A percentile compares a stretch with the other conserved stretches of the same genome.
Evolutionary conservation across 1,140 invertebrate genomes (phyloP).

Genomic region (Plutomurus gul): DNA sequence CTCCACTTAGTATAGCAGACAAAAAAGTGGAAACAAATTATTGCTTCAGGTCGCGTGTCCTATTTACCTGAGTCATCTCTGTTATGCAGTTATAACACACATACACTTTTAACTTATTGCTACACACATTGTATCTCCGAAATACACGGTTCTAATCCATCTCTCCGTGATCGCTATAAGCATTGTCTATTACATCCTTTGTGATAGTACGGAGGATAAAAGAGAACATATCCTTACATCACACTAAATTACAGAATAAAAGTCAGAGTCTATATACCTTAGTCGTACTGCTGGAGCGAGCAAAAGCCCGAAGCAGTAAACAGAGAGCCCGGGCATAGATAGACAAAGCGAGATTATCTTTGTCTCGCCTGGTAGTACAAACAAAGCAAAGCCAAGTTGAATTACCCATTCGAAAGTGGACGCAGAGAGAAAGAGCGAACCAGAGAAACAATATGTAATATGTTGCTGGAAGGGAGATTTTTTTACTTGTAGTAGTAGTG

Average conservation of each 20-base stretch:
- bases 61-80: constrained; percentile 27
- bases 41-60: constrained; percentile 6
- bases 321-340: not conserved
- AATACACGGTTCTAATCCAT: too few species aligned
- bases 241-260: too few species aligned
- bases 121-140: not conserved
- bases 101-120: not conserved
- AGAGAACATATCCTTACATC: too few species aligned
- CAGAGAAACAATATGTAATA: not conserved
- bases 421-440: not conserved
- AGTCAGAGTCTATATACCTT: too few species aligned
- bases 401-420: constrained; percentile 23
- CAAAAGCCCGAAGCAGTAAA: not conserved
- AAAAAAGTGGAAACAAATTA: not conserved
- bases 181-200: too few species aligned
- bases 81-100: too few species aligned
- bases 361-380: not conserved
- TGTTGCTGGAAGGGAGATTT: not conserved
- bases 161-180: too few species aligned
- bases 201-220: too few species aligned
- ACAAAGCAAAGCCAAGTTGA: constrained; percentile 24
- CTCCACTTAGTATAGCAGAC: too few species aligned
- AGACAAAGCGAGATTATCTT: not conserved
- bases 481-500: not conserved
- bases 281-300: too few species aligned